Evolutionary conservation across 2,113 vertebrate genomes (phyloP), one percentile per base, ranked within the genome.

Genomic region (Oxygymnocypris stewartii): DNA sequence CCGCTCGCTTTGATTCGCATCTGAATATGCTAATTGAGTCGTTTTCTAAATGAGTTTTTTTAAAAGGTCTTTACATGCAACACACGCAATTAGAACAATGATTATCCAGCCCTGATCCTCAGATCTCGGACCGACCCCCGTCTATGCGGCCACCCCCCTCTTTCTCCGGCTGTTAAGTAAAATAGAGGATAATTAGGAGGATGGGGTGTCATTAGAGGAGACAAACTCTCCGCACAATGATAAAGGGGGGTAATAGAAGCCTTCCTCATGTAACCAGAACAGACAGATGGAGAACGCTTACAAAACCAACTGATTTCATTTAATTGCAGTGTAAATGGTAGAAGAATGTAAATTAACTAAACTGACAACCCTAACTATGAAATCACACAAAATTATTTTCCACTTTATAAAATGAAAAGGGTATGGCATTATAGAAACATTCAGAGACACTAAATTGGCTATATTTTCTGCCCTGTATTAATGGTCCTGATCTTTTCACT

Each of bases 101-200:
- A 89, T 47, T 84, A 90, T 87, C 73, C 65, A 87, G 69, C 28
- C 23, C 63, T 79, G 54, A 76, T 28, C 35, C 84, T 63, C 59
- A 73, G 11, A 86, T 51, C 78, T 67, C 67, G 3, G 31, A 35
- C 51, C 44, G 44, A 61, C 78, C 57, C 57, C 57, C 3, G 0
- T 80, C 37, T 80, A 35, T n/a, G 10, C 25, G 16, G 18, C 25
- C 79, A 73, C 79, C 12, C 16, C 85, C 85, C 79, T 76, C 20
- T 81, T 82, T 79, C 75, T 84, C 78, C 16, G 44, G 61, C 87
- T 51, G 88, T 88, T 88, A 87, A 85, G 31, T 49, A 67, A 87
- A 91, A 89, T 90, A 77, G 86, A 87, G 86, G 82, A 82, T 86
- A 79, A 91, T 92, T 91, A 90, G 87, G 86, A 87, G 79, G 80